Percentiles rank a stretch among this genome's conserved stretches.
These are phyloP conservation scores for Lycorma delicatula DNA, from an alignment of 1,140 invertebrate species.

Conservation along the genomic window DNA sequence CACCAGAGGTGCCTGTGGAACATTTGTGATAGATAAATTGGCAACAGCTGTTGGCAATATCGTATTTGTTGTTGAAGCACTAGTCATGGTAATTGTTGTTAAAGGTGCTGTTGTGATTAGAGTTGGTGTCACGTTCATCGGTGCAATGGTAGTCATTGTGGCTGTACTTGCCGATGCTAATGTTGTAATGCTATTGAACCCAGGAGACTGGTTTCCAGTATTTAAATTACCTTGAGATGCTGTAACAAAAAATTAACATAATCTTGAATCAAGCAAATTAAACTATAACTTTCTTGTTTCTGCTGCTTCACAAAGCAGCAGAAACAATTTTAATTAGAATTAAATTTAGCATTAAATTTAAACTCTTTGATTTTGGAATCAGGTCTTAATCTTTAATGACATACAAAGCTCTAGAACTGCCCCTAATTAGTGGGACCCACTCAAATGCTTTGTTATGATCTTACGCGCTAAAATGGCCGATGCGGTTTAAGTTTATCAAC, in stretches of 20 bases:
- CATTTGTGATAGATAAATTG: no score
- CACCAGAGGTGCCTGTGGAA: no score
- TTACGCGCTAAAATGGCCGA: no score
- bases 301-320: not conserved
- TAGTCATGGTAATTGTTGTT: no score
- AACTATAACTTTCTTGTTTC: constrained; percentile 1
- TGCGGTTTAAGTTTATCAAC: no score
- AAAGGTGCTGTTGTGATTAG: constrained; percentile 36
- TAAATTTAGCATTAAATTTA: not conserved
- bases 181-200: not conserved
- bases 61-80: no score
- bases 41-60: no score
- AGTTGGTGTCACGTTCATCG: constrained; percentile 40
- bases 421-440: no score
- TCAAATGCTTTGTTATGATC: no score
- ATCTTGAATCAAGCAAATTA: not conserved
- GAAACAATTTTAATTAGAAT: not conserved
- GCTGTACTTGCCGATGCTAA: constrained; percentile 12
- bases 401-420: constrained; percentile 6
- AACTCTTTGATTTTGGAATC: not conserved
- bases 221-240: constrained; percentile 5
- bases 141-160: constrained; percentile 39
- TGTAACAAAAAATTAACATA: not conserved
- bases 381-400: not conserved
- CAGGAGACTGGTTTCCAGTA: constrained; percentile 24